Conservation (phyloP, 2,888 invertebrate genomes). For the Balanococcus diminutus region DNA sequence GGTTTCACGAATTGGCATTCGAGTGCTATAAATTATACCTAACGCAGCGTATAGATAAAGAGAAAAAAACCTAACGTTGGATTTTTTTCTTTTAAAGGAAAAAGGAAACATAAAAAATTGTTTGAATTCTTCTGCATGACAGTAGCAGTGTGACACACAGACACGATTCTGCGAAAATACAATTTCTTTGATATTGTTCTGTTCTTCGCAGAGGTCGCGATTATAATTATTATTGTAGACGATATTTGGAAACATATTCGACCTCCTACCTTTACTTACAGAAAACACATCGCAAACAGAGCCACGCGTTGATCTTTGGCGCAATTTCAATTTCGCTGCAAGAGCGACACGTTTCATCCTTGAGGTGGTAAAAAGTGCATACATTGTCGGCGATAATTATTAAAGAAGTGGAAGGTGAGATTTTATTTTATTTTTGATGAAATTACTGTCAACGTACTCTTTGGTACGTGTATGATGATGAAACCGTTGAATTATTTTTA, state of each 20-base stretch:
- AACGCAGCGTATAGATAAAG: background rate
- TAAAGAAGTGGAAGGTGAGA: background rate
- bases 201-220: background rate
- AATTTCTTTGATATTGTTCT: background rate
- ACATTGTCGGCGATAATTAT: background rate
- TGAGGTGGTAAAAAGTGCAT: background rate
- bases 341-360: background rate
- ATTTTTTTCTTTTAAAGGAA: background rate
- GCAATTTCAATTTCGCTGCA: background rate
- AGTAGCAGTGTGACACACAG: background rate
- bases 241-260: background rate
- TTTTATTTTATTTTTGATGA: background rate
- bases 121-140: background rate
- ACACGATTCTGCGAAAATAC: background rate
- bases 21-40: background rate
- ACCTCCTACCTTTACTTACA: background rate
- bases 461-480: background rate
- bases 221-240: no score
- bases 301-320: slow-evolving; percentile 10
- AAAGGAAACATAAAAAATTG: background rate
- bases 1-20: background rate
- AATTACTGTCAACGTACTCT: background rate
- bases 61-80: background rate
- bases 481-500: background rate
- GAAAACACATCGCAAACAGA: background rate